These are phyloP conservation scores for Pogonomyrmex californicus DNA, from an alignment of 1,140 invertebrate species.

Conservation along the genomic window DNA sequence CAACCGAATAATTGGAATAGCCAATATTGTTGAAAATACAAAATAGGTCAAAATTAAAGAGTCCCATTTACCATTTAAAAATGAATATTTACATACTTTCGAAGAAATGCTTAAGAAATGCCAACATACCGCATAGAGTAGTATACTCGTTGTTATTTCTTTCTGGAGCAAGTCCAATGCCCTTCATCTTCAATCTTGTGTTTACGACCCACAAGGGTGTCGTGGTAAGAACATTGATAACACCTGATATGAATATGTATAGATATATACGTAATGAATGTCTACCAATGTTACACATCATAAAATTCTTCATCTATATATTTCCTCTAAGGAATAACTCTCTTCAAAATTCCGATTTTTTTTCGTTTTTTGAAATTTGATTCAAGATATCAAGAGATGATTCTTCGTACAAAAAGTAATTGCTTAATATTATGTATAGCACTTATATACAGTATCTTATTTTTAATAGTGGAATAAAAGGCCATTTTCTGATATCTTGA, in stretches of 20 bases:
- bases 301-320: neutral
- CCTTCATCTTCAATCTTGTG: constrained; percentile 93
- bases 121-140: constrained; percentile 87
- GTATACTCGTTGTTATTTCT: constrained; percentile 83
- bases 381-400: too few relatives aligned
- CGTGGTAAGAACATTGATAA: constrained; percentile 94
- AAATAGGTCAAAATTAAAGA: neutral
- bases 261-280: constrained; percentile 20
- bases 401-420: too few relatives aligned
- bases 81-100: neutral
- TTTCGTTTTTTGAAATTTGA: too few relatives aligned
- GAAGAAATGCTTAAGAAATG: constrained; percentile 5
- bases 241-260: constrained; percentile 85
- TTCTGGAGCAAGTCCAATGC: constrained; percentile 78
- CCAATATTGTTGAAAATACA: neutral
- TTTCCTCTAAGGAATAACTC: neutral
- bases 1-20: neutral
- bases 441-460: too few relatives aligned
- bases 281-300: constrained; percentile 4
- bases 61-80: neutral
- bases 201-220: constrained; percentile 97
- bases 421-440: too few relatives aligned
- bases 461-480: too few relatives aligned
- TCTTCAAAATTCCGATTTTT: neutral
- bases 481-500: too few relatives aligned